Evolutionary conservation across 2,888 invertebrate genomes (phyloP).

Genomic region (Aleiodes testaceus): DNA sequence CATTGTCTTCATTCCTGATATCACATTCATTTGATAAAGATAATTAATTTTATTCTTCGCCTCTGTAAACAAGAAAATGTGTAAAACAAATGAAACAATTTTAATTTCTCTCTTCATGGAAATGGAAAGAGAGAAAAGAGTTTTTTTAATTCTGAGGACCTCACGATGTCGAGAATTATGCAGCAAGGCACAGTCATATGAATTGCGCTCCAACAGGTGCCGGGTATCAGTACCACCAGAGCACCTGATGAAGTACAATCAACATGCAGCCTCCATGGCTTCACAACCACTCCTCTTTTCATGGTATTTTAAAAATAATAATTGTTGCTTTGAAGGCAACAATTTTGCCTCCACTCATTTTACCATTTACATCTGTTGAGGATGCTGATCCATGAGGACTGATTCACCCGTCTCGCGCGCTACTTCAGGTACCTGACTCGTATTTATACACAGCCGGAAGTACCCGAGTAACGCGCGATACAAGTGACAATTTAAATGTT

Average conservation of each 20-base stretch:
- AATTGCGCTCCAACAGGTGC: slow-evolving; percentile 99
- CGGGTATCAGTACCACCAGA: slow-evolving; percentile 94
- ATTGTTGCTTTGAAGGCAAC: slow-evolving; percentile 5
- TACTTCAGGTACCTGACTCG: slow-evolving; percentile 99
- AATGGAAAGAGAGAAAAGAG: too few species aligned
- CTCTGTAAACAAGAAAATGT: background rate
- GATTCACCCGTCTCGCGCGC: slow-evolving; percentile 91
- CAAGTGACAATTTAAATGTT: slow-evolving; percentile 69
- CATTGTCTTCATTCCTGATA: background rate
- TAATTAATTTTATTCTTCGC: background rate
- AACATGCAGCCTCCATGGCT: slow-evolving; percentile 84
- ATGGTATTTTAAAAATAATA: too few species aligned
- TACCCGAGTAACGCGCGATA: slow-evolving; percentile 92
- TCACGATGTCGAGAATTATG: slow-evolving; percentile 35
- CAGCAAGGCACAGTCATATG: slow-evolving; percentile 80
- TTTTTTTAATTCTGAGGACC: too few species aligned
- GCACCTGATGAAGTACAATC: slow-evolving; percentile 99
- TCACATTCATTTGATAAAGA: background rate
- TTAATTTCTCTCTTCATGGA: too few species aligned
- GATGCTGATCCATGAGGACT: slow-evolving; percentile 50
- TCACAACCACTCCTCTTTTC: slow-evolving; percentile 32
- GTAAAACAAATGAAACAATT: slow-evolving; percentile 23
- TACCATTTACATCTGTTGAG: slow-evolving; percentile 26
- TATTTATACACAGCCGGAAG: slow-evolving; percentile 82
- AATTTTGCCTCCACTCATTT: slow-evolving; percentile 9